phyloP scores from a whole-genome alignment of 2,888 invertebrate species.

The Oithona nana region DNA sequence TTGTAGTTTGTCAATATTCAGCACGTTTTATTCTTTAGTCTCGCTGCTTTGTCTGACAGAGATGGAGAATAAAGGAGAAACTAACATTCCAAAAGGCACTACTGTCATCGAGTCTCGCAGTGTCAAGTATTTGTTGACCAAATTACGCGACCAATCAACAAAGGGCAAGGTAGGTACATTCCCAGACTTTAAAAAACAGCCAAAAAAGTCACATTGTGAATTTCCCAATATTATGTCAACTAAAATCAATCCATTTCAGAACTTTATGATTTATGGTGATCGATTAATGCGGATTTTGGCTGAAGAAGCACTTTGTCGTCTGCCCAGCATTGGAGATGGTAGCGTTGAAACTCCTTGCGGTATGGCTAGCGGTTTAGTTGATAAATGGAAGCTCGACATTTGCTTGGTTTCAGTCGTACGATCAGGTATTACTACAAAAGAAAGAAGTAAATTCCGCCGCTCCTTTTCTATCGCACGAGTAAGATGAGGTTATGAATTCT shows the following conservation, averaged over 20 bases:
- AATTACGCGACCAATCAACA: background rate
- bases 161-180: background rate
- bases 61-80: background rate
- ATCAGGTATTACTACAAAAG: slow-evolving; percentile 15
- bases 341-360: slow-evolving; percentile 15
- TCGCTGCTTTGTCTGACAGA: too few relatives aligned
- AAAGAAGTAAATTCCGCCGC: background rate
- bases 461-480: too few relatives aligned
- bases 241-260: background rate
- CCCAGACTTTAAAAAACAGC: background rate
- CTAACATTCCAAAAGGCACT: background rate
- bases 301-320: slow-evolving; percentile 17
- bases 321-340: background rate
- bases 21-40: too few relatives aligned
- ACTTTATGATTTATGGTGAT: slow-evolving; percentile 10
- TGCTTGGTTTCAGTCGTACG: slow-evolving; percentile 14
- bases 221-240: background rate
- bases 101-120: slow-evolving; percentile 11
- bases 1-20: too few relatives aligned
- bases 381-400: background rate
- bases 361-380: background rate
- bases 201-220: background rate
- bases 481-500: too few relatives aligned
- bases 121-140: slow-evolving; percentile 6
- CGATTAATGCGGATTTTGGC: slow-evolving; percentile 16